These are phyloP conservation scores for Cassiopea andromeda DNA, from an alignment of 30 jellyfish, hydroid and myxozoan genomes.

Conservation along the genomic window DNA sequence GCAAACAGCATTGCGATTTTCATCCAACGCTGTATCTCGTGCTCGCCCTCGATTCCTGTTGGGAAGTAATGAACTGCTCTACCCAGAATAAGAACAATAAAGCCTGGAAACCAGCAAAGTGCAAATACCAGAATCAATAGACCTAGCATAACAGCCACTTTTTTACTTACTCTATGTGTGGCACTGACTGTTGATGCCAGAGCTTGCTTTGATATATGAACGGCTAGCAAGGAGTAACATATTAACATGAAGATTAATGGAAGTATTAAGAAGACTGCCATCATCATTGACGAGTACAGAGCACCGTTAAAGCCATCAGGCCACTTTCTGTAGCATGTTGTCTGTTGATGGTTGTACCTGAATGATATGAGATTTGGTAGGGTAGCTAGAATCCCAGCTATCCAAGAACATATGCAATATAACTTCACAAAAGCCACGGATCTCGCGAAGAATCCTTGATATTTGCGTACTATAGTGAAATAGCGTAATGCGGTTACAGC, in stretches of 20 bases:
- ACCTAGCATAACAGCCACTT: conserved; percentile 3
- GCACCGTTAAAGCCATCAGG: no score
- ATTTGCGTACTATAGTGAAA: conserved; percentile 3
- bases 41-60: neutral
- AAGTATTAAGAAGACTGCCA: no score
- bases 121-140: neutral
- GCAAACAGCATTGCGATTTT: neutral
- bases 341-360: no score
- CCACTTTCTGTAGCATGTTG: no score
- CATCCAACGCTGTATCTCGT: conserved; percentile 4
- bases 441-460: neutral
- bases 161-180: conserved; percentile 10
- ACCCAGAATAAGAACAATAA: conserved; percentile 6
- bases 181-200: neutral
- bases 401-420: no score
- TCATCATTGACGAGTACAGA: no score
- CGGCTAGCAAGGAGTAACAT: no score
- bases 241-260: no score
- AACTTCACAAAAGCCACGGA: no score
- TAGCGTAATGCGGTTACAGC: conserved; percentile 7
- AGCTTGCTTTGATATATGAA: no score
- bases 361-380: no score
- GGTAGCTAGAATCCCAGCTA: no score
- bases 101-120: neutral
- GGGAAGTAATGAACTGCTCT: neutral